Base-by-base conservation (phyloP, 1,140 invertebrate species). In the Metopolophium dirhodum region DNA sequence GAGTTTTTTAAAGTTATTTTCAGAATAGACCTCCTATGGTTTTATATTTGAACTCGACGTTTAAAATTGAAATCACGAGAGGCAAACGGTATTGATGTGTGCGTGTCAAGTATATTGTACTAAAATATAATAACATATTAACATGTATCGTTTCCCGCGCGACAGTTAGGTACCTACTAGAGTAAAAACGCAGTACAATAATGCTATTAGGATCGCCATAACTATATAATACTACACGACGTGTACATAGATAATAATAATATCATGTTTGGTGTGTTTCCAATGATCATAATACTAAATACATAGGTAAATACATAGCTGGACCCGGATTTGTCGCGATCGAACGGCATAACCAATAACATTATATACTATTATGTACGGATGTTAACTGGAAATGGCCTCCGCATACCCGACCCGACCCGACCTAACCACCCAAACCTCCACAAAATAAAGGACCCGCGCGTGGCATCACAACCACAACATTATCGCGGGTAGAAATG, bases 1-100 rank as follows among this genome's bases (percentile, higher is more conserved):
- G 49, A 37, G 88, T 35, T 61, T 61, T 18, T 26, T 26, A 85
- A 22, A 61, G 51, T 61, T 90, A 90, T 90, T 88, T 88, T 88
- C 49, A 45, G 87, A 88, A 49, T 22, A 37, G 49, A 88, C 87
- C 49, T 51, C 49, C n/a, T 51, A 35, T 54, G 30, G 54, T 54
- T 77, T 77, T n/a, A 77, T 77, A 77, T 18, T 77, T 18, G 14
- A n/a, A 18, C 61, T 30, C 11, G 18, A 77, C n/a, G 61, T n/a
- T 77, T 77, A 77, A 18, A 77, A n/a, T 77, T 18, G 7, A 77
- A 77, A 35, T 35, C 61, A 77, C 4, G 11, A n/a, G 61, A 18
- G n/a, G 14, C 30, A 77, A 77, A 77, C n/a, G n/a, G 30, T n/a
- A n/a, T 77, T 77, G 61, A 77, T 30, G 18, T n/a, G 61, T 18